These are phyloP conservation scores for Sinocyclocheilus maitianheensis DNA, from an alignment of 2,113 vertebrate species.

Conservation along the genomic window DNA sequence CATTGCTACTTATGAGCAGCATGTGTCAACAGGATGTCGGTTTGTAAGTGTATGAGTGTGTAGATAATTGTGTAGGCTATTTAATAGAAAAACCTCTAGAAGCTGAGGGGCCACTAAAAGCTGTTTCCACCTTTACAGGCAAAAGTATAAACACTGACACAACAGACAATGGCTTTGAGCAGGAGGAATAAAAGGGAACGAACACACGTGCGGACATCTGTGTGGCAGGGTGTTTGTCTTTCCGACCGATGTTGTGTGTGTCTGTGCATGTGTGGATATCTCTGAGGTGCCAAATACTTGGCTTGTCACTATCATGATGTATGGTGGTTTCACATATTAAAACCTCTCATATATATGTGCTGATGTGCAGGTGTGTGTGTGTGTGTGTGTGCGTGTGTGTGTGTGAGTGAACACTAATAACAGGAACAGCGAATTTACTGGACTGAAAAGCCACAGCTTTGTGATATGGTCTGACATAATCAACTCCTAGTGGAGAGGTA, in stretches of 20 bases:
- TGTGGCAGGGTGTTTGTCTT: constrained; percentile 34
- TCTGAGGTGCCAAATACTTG: constrained; percentile 28
- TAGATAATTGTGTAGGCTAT: constrained; percentile 49
- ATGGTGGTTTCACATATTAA: constrained; percentile 8
- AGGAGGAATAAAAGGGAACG: constrained; percentile 19
- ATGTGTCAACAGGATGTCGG: background rate
- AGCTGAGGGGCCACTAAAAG: constrained; percentile 53
- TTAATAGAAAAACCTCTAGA: constrained; percentile 44
- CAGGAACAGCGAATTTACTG: background rate
- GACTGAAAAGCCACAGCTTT: background rate
- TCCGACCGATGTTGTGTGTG: constrained; percentile 44
- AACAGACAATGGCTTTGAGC: constrained; percentile 39
- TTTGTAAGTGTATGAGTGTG: constrained; percentile 34
- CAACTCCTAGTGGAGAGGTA: background rate
- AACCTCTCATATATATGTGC: background rate
- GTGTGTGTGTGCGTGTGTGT: background rate
- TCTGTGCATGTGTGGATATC: constrained; percentile 65
- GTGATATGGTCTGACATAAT: background rate
- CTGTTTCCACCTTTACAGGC: constrained; percentile 67
- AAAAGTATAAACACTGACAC: constrained; percentile 57
- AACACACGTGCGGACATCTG: background rate
- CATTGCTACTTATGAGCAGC: background rate
- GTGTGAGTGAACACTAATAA: background rate
- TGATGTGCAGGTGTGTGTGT: background rate
- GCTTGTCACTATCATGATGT: constrained; percentile 13